A percentile compares a stretch with the other conserved stretches of the same genome.
These are phyloP conservation scores for Poecilia picta DNA, from an alignment of 2,797 vertebrate species.

Conservation along the genomic window DNA sequence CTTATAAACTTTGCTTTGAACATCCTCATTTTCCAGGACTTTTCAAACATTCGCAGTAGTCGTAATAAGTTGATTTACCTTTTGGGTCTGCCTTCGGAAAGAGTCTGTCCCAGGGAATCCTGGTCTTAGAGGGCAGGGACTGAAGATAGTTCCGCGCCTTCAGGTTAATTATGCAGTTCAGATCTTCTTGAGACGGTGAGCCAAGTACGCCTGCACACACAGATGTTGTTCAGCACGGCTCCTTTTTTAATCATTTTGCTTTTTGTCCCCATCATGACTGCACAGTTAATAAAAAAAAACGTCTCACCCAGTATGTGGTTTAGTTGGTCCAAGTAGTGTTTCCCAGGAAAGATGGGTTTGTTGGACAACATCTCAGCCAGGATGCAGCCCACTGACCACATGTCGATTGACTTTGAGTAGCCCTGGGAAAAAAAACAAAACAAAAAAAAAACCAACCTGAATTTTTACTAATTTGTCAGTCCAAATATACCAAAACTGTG, in stretches of 20 bases:
- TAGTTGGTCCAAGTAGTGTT: conserved; percentile 93
- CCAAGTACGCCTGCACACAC: conserved; percentile 85
- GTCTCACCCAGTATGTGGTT: conserved; percentile 90
- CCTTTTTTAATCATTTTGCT: neutral
- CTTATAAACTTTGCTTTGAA: neutral
- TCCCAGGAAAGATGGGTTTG: conserved; percentile 91
- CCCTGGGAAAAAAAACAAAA: conserved; percentile 75
- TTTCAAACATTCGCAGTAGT: neutral
- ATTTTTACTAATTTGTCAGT: neutral
- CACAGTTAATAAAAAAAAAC: neutral
- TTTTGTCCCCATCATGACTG: neutral
- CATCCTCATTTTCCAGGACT: neutral
- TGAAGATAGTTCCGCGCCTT: conserved; percentile 92
- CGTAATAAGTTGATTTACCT: conserved; percentile 67
- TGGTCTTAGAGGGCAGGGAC: conserved; percentile 86
- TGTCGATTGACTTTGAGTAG: conserved; percentile 94
- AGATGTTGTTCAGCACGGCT: neutral
- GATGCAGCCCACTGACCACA: conserved; percentile 96
- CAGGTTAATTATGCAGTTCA: conserved; percentile 93
- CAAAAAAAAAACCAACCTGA: conserved; percentile 50
- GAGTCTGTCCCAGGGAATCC: conserved; percentile 86
- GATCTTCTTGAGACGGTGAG: conserved; percentile 87
- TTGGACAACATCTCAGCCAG: conserved; percentile 94
- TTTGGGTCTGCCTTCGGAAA: conserved; percentile 85
- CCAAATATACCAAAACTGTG: neutral